Evolutionary conservation across 2,888 invertebrate genomes (phyloP).

Genomic region (Andrena hattorfiana): DNA sequence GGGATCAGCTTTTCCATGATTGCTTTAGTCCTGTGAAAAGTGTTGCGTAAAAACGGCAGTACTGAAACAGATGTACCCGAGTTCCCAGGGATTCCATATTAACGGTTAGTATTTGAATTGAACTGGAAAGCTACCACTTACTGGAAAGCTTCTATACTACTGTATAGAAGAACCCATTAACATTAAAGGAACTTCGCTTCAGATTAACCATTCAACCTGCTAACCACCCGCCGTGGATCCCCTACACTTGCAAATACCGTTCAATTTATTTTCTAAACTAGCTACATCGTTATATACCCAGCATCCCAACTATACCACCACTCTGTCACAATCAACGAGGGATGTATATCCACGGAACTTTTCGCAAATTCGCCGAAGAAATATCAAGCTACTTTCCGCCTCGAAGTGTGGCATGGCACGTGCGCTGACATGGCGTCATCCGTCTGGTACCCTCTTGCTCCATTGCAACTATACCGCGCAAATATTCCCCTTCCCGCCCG

Average conservation of each 20-base stretch:
- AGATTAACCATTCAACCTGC: no score
- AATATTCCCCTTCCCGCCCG: neutral
- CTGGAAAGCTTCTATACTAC: no score
- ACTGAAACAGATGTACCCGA: neutral
- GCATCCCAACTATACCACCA: neutral
- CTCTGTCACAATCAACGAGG: neutral
- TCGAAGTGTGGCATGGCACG: neutral
- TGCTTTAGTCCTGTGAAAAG: neutral
- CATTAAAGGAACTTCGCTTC: no score
- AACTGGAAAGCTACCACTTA: neutral
- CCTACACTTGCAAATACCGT: neutral
- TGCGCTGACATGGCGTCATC: slow-evolving; percentile 22
- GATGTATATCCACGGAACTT: neutral
- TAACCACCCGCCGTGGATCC: no score
- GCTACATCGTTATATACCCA: neutral
- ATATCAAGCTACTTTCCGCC: neutral
- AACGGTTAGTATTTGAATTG: neutral
- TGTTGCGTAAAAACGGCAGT: neutral
- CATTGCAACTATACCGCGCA: slow-evolving; percentile 12
- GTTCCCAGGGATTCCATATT: neutral
- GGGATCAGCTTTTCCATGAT: neutral
- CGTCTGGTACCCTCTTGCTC: slow-evolving; percentile 8
- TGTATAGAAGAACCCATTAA: no score
- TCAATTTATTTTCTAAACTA: neutral
- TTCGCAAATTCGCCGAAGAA: neutral